Percentiles rank a stretch among this genome's conserved stretches.
These are phyloP conservation scores for Hafferia zeledoni DNA, from an alignment of 2,797 vertebrate genomes.

Conservation along the genomic window DNA sequence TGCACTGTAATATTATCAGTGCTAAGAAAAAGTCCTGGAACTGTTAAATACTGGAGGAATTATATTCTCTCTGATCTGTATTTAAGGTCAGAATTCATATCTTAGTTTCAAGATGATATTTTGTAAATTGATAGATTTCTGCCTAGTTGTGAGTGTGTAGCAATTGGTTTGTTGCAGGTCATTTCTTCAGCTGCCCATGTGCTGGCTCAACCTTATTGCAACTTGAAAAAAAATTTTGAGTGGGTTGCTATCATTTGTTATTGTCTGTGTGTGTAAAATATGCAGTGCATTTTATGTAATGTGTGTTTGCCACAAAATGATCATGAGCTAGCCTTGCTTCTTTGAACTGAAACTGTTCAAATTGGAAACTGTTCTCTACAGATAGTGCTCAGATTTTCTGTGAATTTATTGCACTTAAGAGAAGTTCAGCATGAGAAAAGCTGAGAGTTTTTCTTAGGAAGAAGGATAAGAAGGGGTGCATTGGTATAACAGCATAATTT, in stretches of 20 bases:
- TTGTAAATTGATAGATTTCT: not conserved
- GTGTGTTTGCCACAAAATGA: not conserved
- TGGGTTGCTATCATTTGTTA: rapidly evolving
- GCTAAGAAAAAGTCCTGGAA: not conserved
- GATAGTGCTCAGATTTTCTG: not conserved
- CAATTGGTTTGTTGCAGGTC: not conserved
- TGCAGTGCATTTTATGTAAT: rapidly evolving
- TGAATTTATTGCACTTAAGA: not conserved
- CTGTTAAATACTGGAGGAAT: not conserved
- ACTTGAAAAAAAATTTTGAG: not conserved
- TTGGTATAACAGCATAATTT: not conserved
- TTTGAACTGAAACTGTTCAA: not conserved
- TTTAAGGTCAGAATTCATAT: not conserved
- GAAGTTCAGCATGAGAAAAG: not conserved
- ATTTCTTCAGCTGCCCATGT: not conserved
- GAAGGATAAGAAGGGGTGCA: not conserved
- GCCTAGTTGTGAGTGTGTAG: too few species aligned
- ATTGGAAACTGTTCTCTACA: not conserved
- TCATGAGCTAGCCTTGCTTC: not conserved
- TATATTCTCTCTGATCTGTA: not conserved
- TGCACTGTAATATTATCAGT: not conserved
- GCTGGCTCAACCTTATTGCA: not conserved
- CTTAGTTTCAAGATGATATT: not conserved
- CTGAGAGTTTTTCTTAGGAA: not conserved
- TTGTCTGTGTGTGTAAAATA: not conserved